Evolutionary conservation across 2,797 vertebrate species (phyloP).

Genomic region (Chromobotia macracanthus): DNA sequence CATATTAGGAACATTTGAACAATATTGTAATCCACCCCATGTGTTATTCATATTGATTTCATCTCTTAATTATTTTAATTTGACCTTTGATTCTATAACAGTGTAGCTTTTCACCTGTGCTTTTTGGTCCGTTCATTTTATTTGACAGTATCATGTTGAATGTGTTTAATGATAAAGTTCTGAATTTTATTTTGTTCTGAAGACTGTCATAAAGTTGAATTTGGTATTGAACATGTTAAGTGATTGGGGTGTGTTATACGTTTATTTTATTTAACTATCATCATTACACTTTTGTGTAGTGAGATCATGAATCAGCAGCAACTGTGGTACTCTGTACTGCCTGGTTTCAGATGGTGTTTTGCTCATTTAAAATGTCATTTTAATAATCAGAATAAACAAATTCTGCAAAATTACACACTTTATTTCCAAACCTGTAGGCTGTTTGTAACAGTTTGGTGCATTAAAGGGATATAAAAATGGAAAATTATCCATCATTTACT

Average conservation of each 20-base stretch:
- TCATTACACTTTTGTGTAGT: slow-evolving; percentile 17
- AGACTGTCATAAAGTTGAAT: neutral
- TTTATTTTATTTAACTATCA: neutral
- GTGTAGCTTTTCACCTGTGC: neutral
- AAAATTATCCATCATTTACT: too few relatives aligned
- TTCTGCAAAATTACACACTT: too few relatives aligned
- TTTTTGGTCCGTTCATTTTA: slow-evolving; percentile 29
- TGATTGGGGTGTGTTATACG: neutral
- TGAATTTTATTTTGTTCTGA: neutral
- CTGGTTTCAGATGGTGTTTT: neutral
- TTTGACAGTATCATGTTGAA: slow-evolving; percentile 1
- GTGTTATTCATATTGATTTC: too few relatives aligned
- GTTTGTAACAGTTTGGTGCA: too few relatives aligned
- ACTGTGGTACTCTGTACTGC: neutral
- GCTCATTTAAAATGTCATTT: neutral
- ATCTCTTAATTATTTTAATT: slow-evolving; percentile 43
- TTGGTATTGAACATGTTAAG: neutral
- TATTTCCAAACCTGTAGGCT: too few relatives aligned
- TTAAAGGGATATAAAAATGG: too few relatives aligned
- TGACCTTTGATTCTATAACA: neutral
- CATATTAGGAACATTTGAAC: slow-evolving; percentile 52
- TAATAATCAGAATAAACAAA: neutral
- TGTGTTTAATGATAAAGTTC: neutral
- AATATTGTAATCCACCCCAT: too few relatives aligned
- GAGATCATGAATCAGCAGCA: neutral